Percentiles rank a stretch among this genome's conserved stretches.
phyloP scores from a whole-genome alignment of 2,797 vertebrate genomes.

The Sciurus carolinensis region DNA sequence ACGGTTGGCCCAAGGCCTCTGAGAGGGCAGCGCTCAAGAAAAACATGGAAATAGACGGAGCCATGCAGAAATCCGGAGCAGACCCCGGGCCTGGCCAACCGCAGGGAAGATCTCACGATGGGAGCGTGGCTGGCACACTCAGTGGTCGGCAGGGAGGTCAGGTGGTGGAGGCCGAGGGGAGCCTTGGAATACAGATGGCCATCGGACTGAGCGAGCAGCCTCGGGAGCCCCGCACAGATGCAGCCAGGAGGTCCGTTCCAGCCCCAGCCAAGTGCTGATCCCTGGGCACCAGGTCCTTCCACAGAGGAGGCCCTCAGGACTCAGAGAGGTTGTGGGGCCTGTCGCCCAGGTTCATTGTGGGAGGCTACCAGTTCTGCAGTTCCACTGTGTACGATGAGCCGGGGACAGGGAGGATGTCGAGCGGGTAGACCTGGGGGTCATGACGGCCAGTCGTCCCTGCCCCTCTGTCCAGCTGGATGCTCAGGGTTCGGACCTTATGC shows the following conservation, averaged over 20 bases:
- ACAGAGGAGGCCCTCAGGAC: not conserved
- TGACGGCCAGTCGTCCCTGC: rapidly evolving
- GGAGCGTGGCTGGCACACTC: no score
- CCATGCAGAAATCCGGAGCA: not conserved
- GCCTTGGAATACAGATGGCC: not conserved
- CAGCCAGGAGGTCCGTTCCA: not conserved
- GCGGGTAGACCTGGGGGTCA: not conserved
- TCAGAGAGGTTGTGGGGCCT: not conserved
- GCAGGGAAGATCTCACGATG: no score
- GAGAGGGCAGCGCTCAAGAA: not conserved
- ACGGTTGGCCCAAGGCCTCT: not conserved
- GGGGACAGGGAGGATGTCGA: not conserved
- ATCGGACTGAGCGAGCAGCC: not conserved
- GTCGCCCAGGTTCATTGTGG: not conserved
- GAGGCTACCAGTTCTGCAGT: not conserved
- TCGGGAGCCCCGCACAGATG: not conserved
- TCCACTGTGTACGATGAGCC: not conserved
- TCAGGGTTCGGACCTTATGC: not conserved
- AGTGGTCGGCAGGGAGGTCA: not conserved
- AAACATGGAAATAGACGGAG: not conserved
- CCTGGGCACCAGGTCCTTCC: not conserved
- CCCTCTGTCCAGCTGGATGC: not conserved
- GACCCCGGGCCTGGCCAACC: not conserved
- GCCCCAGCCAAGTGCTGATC: not conserved
- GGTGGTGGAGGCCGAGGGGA: not conserved